phyloP scores from a whole-genome alignment of 2,888 invertebrate genomes.

The Pristionchus fissidentatus region DNA sequence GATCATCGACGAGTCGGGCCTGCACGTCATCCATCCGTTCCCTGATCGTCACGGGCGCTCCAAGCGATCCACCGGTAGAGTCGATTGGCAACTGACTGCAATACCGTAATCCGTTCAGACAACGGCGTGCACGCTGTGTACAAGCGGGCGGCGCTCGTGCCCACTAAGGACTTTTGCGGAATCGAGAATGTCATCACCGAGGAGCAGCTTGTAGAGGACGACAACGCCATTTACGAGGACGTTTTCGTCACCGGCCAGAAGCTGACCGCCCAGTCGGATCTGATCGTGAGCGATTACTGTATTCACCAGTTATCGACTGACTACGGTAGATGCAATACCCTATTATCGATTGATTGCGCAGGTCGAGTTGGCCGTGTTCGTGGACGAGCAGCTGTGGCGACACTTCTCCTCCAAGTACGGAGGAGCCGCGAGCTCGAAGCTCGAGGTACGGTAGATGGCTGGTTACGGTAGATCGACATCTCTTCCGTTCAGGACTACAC shows the following conservation, averaged over 20 bases:
- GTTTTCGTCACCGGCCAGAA: conserved; percentile 73
- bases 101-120: conserved; percentile 48
- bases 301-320: neutral
- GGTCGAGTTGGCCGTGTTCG: conserved; percentile 75
- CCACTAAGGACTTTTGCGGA: conserved; percentile 71
- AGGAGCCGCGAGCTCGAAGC: conserved; percentile 63
- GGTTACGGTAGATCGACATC: neutral
- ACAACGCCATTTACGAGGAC: conserved; percentile 73
- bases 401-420: conserved; percentile 74
- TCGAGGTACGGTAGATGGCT: conserved; percentile 35
- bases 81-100: neutral
- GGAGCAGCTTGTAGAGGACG: conserved; percentile 72
- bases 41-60: conserved; percentile 70
- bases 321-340: neutral
- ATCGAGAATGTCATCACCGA: conserved; percentile 72
- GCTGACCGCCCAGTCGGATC: conserved; percentile 67
- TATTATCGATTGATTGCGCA: conserved; percentile 49
- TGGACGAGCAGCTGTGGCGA: conserved; percentile 74
- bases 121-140: conserved; percentile 71
- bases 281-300: conserved; percentile 58
- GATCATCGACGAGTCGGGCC: conserved; percentile 65
- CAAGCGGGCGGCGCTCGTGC: conserved; percentile 64
- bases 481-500: conserved; percentile 71
- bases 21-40: conserved; percentile 73
- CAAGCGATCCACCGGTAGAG: conserved; percentile 63